phyloP scores from a whole-genome alignment of 2,113 vertebrate species.

The Ailuropoda melanoleuca region DNA sequence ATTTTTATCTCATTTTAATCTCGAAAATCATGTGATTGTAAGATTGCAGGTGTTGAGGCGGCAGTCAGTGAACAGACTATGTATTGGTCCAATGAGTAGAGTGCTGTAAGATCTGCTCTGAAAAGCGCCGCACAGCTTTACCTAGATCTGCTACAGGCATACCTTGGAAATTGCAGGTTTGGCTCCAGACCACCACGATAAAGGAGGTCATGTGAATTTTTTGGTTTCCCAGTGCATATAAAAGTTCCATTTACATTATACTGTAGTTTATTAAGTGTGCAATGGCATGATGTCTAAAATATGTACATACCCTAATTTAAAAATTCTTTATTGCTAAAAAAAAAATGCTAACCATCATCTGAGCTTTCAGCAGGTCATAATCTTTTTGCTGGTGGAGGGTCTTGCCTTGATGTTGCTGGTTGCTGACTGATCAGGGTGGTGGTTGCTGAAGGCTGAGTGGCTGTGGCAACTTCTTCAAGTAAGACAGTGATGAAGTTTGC shows the following conservation, averaged over 20 bases:
- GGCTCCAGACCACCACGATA: not conserved
- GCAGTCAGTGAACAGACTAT: not conserved
- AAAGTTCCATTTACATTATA: not conserved
- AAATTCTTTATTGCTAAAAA: not conserved
- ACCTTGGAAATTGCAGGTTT: not conserved
- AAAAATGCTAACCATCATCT: not conserved
- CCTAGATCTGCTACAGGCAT: not conserved
- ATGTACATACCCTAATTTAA: not conserved
- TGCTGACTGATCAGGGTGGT: not conserved
- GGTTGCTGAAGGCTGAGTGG: not conserved
- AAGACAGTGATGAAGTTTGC: not conserved
- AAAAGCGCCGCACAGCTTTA: not conserved
- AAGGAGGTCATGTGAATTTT: not conserved
- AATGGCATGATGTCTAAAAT: not conserved
- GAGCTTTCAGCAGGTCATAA: not conserved
- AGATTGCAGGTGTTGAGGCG: not conserved
- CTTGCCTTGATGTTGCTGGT: not conserved
- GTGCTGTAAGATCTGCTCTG: not conserved
- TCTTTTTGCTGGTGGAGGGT: not conserved
- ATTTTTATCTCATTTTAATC: constrained; percentile 31
- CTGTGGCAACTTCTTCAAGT: not conserved
- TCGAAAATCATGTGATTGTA: constrained; percentile 28
- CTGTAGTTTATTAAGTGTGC: not conserved
- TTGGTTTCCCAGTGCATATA: not conserved
- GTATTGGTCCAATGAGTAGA: not conserved